phyloP scores from a whole-genome alignment of 1,140 invertebrate species.

The Drosophila oshimai region DNA sequence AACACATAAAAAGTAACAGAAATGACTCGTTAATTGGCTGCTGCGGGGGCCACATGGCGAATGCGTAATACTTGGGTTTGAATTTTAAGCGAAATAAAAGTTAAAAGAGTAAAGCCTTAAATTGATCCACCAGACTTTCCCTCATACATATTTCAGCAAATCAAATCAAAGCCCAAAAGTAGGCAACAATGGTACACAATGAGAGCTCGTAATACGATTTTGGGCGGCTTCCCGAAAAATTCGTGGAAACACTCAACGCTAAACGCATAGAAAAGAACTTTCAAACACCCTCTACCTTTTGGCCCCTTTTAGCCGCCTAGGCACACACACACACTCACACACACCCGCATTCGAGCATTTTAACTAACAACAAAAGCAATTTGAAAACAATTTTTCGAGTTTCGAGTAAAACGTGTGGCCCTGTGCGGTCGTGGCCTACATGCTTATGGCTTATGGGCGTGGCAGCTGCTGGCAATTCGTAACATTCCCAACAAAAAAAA shows the following conservation, averaged over 20 bases:
- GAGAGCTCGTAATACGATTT: slow-evolving; percentile 43
- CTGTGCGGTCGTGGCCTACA: slow-evolving; percentile 35
- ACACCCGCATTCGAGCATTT: slow-evolving; percentile 24
- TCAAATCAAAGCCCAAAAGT: slow-evolving; percentile 60
- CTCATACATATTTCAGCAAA: slow-evolving; percentile 35
- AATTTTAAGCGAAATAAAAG: slow-evolving; percentile 2
- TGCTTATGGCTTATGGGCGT: slow-evolving; percentile 37
- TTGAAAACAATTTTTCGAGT: slow-evolving; percentile 64
- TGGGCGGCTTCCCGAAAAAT: slow-evolving; percentile 38
- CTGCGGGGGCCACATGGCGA: slow-evolving; percentile 12
- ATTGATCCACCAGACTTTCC: slow-evolving; percentile 16
- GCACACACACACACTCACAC: not conserved
- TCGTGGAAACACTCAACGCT: slow-evolving; percentile 43
- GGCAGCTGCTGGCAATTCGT: slow-evolving; percentile 49
- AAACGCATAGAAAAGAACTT: slow-evolving; percentile 33
- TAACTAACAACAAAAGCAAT: slow-evolving; percentile 59
- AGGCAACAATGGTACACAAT: slow-evolving; percentile 47
- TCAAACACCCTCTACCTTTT: slow-evolving; percentile 15
- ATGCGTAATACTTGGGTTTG: slow-evolving; percentile 30
- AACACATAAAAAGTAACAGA: slow-evolving; percentile 9
- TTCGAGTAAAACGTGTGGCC: slow-evolving; percentile 41
- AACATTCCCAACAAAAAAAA: slow-evolving; percentile 41
- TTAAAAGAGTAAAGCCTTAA: slow-evolving; percentile 10
- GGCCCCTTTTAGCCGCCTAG: not conserved
- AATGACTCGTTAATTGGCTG: slow-evolving; percentile 60